Evolutionary conservation across 2,888 invertebrate genomes (phyloP).

Genomic region (Agriopis leucophaearia): DNA sequence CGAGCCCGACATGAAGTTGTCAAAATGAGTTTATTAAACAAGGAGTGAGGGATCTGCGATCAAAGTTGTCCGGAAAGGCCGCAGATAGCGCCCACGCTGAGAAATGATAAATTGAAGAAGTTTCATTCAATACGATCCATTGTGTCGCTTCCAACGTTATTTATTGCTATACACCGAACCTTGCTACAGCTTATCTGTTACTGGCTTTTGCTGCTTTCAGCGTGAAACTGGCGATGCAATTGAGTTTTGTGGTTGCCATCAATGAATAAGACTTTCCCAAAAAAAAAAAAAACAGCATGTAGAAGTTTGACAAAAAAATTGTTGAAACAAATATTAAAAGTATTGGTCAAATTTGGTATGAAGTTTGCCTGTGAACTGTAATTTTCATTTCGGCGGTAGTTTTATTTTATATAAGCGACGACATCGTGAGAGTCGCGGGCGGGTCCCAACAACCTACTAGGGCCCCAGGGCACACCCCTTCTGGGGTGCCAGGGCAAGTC

Average conservation of each 20-base stretch:
- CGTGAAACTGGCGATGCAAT: slow-evolving; percentile 21
- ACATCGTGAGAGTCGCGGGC: no score
- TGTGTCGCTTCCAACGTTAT: slow-evolving; percentile 58
- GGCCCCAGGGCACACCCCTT: no score
- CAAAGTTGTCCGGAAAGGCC: slow-evolving; percentile 70
- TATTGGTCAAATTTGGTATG: no score
- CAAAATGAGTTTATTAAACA: slow-evolving; percentile 67
- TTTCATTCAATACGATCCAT: slow-evolving; percentile 73
- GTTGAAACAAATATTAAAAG: no score
- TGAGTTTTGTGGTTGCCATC: slow-evolving; percentile 9
- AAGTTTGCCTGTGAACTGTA: no score
- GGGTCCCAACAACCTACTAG: no score
- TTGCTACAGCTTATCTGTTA: slow-evolving; percentile 25
- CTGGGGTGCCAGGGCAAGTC: no score
- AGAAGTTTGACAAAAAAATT: no score
- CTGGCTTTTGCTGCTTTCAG: slow-evolving; percentile 26
- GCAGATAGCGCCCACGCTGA: slow-evolving; percentile 61
- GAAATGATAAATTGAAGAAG: slow-evolving; percentile 79
- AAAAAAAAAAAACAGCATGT: no score
- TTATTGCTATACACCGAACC: slow-evolving; percentile 34
- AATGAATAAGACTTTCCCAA: neutral
- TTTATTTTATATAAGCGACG: no score
- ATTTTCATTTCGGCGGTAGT: no score
- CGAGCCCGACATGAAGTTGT: slow-evolving; percentile 48
- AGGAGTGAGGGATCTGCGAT: slow-evolving; percentile 64